phyloP scores from a whole-genome alignment of 2,113 vertebrate genomes.

The Callocephalon fimbriatum region DNA sequence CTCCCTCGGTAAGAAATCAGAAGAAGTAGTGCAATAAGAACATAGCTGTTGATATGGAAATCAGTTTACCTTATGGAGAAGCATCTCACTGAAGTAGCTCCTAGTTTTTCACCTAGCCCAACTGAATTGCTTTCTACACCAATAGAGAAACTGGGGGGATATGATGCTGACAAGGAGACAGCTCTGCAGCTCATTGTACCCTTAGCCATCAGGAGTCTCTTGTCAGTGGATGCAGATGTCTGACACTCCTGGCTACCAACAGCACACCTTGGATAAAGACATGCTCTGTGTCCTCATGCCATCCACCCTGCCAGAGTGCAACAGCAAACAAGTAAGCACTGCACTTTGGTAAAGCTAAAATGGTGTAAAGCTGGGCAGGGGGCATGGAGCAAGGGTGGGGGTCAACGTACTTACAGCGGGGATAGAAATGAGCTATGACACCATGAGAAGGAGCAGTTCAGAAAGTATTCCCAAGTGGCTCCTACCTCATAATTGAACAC shows the following conservation, averaged over 20 bases:
- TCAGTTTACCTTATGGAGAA: neutral
- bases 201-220: neutral
- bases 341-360: neutral
- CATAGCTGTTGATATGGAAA: neutral
- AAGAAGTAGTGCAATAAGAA: neutral
- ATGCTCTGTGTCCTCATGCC: rapidly evolving
- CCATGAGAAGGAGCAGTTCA: neutral
- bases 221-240: rapidly evolving
- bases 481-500: neutral
- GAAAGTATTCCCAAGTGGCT: neutral
- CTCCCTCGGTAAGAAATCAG: neutral
- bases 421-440: neutral
- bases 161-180: rapidly evolving
- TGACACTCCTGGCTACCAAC: neutral
- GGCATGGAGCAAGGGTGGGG: neutral
- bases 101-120: neutral
- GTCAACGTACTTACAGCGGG: neutral
- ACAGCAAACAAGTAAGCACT: neutral
- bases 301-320: neutral
- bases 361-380: neutral
- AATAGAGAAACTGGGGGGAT: neutral
- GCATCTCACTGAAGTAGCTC: neutral
- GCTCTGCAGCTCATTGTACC: rapidly evolving
- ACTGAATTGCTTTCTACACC: neutral
- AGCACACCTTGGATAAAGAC: neutral